A percentile compares a stretch with the other conserved stretches of the same genome.
phyloP scores from a whole-genome alignment of 2,797 vertebrate genomes.

The Malurus leucopterus region DNA sequence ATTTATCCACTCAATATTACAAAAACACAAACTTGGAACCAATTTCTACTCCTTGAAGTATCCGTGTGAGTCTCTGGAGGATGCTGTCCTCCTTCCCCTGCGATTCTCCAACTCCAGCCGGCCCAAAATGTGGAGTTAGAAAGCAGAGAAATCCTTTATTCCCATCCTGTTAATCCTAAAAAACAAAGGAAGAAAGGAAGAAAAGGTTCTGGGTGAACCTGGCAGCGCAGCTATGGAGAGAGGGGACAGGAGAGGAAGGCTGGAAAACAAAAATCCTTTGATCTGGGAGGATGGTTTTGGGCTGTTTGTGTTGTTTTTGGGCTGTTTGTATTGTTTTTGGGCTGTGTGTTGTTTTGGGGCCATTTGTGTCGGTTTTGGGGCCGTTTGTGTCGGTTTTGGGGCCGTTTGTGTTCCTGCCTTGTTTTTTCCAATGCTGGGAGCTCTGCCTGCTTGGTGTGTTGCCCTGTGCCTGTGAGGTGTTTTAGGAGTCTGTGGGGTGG shows the following conservation, averaged over 20 bases:
- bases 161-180: background rate
- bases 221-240: background rate
- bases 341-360: background rate
- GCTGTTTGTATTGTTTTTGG: background rate
- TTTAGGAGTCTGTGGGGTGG: no score
- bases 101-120: background rate
- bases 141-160: background rate
- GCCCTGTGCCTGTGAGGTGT: no score
- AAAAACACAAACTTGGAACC: background rate
- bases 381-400: no score
- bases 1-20: background rate
- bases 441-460: background rate
- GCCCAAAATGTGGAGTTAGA: rapidly evolving
- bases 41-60: background rate
- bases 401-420: no score
- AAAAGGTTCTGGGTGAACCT: background rate
- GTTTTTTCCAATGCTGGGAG: background rate
- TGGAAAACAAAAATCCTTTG: background rate
- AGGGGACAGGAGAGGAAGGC: background rate
- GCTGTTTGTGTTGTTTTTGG: background rate
- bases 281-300: background rate
- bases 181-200: background rate
- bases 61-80: background rate
- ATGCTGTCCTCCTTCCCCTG: background rate
- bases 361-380: no score